Percentiles rank a stretch among this genome's conserved stretches.
phyloP scores from a whole-genome alignment of 2,113 vertebrate genomes.

The Zonotrichia leucophrys region DNA sequence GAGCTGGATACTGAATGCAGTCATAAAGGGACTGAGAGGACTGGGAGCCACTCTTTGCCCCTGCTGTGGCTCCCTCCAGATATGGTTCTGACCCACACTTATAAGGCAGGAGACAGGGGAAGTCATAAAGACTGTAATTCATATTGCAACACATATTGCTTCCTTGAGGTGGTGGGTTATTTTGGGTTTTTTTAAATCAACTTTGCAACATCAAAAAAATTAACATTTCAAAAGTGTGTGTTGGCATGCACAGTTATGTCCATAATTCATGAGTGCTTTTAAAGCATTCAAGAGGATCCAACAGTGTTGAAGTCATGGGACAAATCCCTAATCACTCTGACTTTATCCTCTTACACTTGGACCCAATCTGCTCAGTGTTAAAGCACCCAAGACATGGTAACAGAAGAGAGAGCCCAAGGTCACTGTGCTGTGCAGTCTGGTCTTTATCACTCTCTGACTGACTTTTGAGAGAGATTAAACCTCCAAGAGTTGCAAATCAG shows the following conservation, averaged over 20 bases:
- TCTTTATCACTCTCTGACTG: neutral
- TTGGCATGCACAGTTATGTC: neutral
- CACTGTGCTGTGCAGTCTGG: neutral
- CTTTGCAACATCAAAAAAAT: neutral
- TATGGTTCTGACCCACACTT: neutral
- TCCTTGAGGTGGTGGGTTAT: neutral
- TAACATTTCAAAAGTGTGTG: conserved; percentile 1
- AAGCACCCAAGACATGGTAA: neutral
- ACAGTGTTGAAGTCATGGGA: conserved; percentile 18
- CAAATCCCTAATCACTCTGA: conserved; percentile 50
- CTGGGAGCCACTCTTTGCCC: fast-evolving
- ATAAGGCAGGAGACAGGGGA: neutral
- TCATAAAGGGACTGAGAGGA: neutral
- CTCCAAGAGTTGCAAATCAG: neutral
- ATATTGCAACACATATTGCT: neutral
- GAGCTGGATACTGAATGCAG: neutral
- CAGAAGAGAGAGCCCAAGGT: conserved; percentile 16
- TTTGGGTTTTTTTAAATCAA: neutral
- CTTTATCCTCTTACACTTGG: conserved; percentile 56
- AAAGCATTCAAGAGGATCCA: neutral
- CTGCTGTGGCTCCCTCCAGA: fast-evolving
- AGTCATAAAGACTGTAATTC: neutral
- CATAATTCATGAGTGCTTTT: conserved; percentile 34
- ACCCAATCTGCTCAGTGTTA: conserved; percentile 33
- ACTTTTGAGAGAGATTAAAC: conserved; percentile 15